These are phyloP conservation scores for Gymnocheta viridis DNA, from an alignment of 2,888 invertebrate genomes.

Conservation along the genomic window DNA sequence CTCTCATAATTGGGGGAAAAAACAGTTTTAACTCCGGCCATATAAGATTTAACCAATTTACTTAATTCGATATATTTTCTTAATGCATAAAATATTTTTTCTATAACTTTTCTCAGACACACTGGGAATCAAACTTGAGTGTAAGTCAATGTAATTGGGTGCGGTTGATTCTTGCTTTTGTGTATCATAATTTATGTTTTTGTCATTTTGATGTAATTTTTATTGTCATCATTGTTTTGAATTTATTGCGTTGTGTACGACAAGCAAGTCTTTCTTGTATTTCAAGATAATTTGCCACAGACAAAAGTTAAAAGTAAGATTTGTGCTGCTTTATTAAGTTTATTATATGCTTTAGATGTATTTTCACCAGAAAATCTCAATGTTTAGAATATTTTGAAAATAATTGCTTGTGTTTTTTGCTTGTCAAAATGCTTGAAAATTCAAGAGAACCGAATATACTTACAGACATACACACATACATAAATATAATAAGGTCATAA, in stretches of 20 bases:
- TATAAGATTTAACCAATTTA: not conserved
- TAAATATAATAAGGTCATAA: no score
- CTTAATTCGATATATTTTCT: not conserved
- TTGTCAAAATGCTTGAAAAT: not conserved
- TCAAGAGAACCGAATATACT: not conserved
- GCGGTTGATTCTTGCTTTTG: slow-evolving; percentile 9
- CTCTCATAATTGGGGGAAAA: not conserved
- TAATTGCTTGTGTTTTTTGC: not conserved
- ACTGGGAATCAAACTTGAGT: not conserved
- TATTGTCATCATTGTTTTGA: slow-evolving; percentile 20
- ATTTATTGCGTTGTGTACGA: slow-evolving; percentile 5
- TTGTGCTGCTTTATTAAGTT: slow-evolving; percentile 39
- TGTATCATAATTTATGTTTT: slow-evolving; percentile 42
- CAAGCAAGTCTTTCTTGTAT: not conserved
- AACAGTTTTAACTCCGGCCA: not conserved
- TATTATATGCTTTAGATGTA: not conserved
- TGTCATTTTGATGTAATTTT: slow-evolving; percentile 50
- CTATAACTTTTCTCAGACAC: not conserved
- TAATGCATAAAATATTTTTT: not conserved
- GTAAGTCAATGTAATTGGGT: not conserved
- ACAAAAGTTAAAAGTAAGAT: not conserved
- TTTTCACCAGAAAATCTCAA: not conserved
- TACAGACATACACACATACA: not conserved
- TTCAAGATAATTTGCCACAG: not conserved
- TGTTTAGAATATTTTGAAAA: not conserved